phyloP scores from a whole-genome alignment of 2,113 vertebrate genomes.

The Otus sunia region DNA sequence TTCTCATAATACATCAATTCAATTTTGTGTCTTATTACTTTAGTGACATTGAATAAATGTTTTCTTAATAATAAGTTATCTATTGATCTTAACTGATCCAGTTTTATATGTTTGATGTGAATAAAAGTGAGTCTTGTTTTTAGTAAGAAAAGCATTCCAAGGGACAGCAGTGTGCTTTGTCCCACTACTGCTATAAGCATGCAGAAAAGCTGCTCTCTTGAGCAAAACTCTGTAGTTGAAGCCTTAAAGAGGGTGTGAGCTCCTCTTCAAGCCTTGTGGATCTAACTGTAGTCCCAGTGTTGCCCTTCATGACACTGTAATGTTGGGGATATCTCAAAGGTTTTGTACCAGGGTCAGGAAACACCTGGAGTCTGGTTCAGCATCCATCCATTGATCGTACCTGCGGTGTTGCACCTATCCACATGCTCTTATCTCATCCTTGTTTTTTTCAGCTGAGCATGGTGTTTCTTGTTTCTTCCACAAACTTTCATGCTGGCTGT shows the following conservation, averaged over 20 bases:
- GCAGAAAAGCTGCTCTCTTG: background rate
- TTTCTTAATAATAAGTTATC: background rate
- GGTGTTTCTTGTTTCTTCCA: background rate
- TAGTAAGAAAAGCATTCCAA: background rate
- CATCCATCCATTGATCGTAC: background rate
- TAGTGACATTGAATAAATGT: background rate
- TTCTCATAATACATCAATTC: background rate
- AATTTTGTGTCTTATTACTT: background rate
- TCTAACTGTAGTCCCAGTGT: background rate
- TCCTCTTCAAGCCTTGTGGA: background rate
- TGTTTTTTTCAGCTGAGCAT: background rate
- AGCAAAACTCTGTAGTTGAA: background rate
- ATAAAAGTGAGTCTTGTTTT: background rate
- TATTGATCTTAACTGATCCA: background rate
- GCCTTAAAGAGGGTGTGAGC: background rate
- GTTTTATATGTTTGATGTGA: background rate
- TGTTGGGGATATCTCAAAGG: background rate
- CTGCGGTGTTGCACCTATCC: background rate
- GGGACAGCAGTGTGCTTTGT: background rate
- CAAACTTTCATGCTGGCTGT: background rate
- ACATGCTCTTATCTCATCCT: rapidly evolving
- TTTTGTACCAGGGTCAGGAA: background rate
- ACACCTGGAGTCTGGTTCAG: background rate
- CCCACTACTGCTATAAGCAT: background rate
- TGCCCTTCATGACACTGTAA: background rate